These are phyloP conservation scores for Montipora foliosa DNA, from an alignment of 64 coral and sea anemone genomes.

Conservation along the genomic window DNA sequence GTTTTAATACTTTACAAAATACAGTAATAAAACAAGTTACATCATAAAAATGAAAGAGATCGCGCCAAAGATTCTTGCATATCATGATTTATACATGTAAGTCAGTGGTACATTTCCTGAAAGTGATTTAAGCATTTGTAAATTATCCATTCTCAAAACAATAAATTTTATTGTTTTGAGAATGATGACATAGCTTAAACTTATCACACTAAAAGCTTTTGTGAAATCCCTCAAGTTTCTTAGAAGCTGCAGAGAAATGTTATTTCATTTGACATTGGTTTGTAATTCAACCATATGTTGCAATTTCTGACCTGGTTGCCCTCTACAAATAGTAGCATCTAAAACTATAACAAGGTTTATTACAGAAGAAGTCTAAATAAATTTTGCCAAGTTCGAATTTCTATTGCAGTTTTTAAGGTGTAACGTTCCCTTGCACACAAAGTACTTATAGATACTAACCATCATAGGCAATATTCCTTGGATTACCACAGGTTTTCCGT, in stretches of 20 bases:
- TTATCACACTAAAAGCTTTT: slow-evolving; percentile 10
- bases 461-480: slow-evolving; percentile 70
- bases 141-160: slow-evolving; percentile 24
- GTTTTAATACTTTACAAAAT: slow-evolving; percentile 11
- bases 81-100: not conserved
- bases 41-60: slow-evolving; percentile 8
- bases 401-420: slow-evolving; percentile 17
- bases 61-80: not conserved
- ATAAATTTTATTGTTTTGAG: slow-evolving; percentile 18
- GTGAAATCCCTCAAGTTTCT: not conserved
- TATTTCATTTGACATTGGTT: slow-evolving; percentile 14
- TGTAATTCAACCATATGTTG: not conserved
- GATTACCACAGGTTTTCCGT: slow-evolving; percentile 48
- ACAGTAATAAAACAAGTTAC: slow-evolving; percentile 13
- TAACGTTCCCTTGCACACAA: not conserved
- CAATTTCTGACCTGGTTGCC: slow-evolving; percentile 13
- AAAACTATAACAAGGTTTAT: slow-evolving; percentile 7
- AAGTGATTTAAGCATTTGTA: not conserved
- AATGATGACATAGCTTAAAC: slow-evolving; percentile 15
- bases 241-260: not conserved
- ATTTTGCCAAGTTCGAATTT: slow-evolving; percentile 8
- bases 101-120: not conserved
- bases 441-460: slow-evolving; percentile 4
- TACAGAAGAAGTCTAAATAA: slow-evolving; percentile 11
- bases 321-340: slow-evolving; percentile 1